Percentiles rank a stretch among this genome's conserved stretches.
Evolutionary conservation across 2,113 vertebrate species (phyloP).

Genomic region (Plecotus auritus): DNA sequence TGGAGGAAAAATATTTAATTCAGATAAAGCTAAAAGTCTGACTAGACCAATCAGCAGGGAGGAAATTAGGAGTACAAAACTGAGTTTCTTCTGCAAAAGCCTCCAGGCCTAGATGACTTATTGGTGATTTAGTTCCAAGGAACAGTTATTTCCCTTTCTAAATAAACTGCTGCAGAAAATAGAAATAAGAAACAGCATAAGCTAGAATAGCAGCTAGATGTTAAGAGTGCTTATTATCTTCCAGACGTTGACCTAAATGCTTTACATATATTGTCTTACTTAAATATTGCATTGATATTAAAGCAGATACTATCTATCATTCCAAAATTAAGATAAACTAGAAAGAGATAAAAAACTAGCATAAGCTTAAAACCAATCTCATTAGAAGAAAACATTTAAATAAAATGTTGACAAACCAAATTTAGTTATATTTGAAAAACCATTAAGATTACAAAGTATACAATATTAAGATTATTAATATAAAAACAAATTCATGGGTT

Average conservation of each 20-base stretch:
- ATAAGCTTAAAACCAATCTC: conserved; percentile 9
- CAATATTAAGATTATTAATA: background rate
- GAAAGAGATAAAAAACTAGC: background rate
- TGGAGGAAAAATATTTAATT: background rate
- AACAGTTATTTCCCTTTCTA: background rate
- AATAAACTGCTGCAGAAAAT: background rate
- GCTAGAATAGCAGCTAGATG: background rate
- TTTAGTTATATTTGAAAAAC: background rate
- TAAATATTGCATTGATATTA: background rate
- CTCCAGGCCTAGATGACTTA: background rate
- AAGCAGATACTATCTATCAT: background rate
- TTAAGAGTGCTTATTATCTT: background rate
- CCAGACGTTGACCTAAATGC: background rate
- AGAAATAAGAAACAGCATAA: background rate
- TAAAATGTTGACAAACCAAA: background rate
- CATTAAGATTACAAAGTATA: background rate
- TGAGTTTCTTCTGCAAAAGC: background rate
- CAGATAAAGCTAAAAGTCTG: background rate
- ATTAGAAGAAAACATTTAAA: conserved; percentile 4
- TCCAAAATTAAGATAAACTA: background rate
- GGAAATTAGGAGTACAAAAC: background rate
- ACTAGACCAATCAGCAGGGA: background rate
- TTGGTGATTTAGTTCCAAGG: background rate
- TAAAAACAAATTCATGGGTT: background rate
- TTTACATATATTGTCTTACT: background rate